Conservation (phyloP, 2,797 vertebrate species). For the Xiphophorus birchmanni region DNA sequence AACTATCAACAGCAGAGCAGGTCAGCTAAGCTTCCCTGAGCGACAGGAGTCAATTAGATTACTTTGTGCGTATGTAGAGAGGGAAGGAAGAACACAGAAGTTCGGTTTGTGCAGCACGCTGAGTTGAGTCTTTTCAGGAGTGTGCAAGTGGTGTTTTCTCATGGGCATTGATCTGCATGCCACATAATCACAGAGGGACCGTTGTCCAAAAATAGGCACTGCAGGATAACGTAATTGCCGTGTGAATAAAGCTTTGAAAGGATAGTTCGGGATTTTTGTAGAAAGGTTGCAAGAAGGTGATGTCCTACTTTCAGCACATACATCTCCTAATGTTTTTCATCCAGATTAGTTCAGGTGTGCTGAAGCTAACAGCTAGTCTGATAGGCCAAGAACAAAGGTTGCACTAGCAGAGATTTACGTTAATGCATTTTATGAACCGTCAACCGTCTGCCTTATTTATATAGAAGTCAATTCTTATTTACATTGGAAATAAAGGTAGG, state of each 20-base stretch:
- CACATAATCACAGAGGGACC: background rate
- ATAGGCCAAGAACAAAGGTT: background rate
- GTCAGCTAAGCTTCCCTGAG: conserved; percentile 39
- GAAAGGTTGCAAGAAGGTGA: background rate
- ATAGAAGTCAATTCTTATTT: background rate
- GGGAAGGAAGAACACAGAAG: background rate
- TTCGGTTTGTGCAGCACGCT: background rate
- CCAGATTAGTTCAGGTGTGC: background rate
- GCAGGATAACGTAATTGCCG: background rate
- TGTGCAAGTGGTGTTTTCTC: background rate
- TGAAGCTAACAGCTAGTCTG: background rate
- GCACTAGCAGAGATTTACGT: background rate
- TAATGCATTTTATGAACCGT: background rate
- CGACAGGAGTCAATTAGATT: conserved; percentile 44
- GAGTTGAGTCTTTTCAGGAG: background rate
- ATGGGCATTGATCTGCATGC: background rate
- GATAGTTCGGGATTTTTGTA: background rate
- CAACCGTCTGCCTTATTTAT: background rate
- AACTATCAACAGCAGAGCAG: conserved; percentile 40
- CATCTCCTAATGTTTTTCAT: background rate
- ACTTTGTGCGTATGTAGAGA: background rate
- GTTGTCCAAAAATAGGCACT: background rate
- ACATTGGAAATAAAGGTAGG: background rate
- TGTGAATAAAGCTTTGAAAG: background rate
- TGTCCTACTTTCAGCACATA: background rate